These are phyloP conservation scores for Mormyrus lacerda DNA, from an alignment of 2,113 vertebrate genomes.

Conservation along the genomic window DNA sequence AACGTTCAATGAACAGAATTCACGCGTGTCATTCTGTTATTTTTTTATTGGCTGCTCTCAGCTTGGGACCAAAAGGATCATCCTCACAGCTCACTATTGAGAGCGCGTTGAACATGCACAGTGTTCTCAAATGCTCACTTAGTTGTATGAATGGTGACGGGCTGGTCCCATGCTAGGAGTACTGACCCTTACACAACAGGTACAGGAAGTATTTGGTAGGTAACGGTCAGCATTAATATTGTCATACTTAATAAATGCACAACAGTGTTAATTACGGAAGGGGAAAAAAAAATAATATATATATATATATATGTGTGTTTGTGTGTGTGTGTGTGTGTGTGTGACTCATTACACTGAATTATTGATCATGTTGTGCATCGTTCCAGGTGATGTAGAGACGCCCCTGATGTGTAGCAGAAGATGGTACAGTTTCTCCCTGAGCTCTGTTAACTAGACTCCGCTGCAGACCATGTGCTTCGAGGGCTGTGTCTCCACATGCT, in stretches of 20 bases:
- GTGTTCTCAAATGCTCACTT: neutral
- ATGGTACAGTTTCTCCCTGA: neutral
- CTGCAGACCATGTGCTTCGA: neutral
- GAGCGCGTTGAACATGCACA: neutral
- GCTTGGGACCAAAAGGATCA: no score
- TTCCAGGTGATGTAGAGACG: neutral
- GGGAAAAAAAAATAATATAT: neutral
- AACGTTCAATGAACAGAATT: neutral
- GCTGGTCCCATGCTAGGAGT: neutral
- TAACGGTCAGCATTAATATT: neutral
- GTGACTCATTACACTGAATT: neutral
- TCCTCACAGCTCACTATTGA: neutral
- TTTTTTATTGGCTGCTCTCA: no score
- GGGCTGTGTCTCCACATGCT: neutral
- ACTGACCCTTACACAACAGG: neutral
- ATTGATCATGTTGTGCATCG: neutral
- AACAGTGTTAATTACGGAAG: neutral
- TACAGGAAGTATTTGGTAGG: neutral
- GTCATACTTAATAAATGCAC: neutral
- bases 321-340: no score
- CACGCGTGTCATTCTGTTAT: no score
- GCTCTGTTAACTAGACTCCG: neutral
- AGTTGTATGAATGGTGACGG: neutral
- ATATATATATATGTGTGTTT: no score
- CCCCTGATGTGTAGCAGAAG: neutral